phyloP scores from a whole-genome alignment of 2,888 invertebrate species.

The Schrankia costaestrigalis region DNA sequence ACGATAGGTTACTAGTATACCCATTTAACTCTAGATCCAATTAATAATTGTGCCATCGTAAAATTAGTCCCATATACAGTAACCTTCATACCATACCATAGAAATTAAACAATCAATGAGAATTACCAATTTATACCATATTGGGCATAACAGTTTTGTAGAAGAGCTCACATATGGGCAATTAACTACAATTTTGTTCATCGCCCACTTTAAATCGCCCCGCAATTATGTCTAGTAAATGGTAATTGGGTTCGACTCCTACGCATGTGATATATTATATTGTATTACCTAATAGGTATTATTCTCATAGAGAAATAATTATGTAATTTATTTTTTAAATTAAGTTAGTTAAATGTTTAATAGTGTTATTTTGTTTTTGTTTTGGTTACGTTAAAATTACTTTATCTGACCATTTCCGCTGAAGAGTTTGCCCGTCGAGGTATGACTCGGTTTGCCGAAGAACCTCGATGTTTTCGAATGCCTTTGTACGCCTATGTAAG shows the following conservation, averaged over 20 bases:
- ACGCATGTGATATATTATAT: slow-evolving; percentile 12
- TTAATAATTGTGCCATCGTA: slow-evolving; percentile 33
- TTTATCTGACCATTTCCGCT: no score
- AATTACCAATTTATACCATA: slow-evolving; percentile 44
- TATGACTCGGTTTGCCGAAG: no score
- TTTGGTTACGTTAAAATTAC: no score
- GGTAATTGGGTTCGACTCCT: slow-evolving; percentile 25
- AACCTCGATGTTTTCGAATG: no score
- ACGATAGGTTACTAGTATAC: neutral
- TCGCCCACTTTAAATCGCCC: slow-evolving; percentile 37
- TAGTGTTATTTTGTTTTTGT: no score
- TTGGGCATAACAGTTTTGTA: slow-evolving; percentile 41
- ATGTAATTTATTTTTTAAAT: no score
- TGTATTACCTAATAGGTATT: no score
- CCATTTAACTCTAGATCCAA: slow-evolving; percentile 9
- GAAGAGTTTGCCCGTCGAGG: no score
- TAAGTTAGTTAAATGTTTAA: no score
- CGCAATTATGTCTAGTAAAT: slow-evolving; percentile 22
- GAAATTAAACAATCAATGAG: slow-evolving; percentile 52
- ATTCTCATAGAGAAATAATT: no score
- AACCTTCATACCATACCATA: slow-evolving; percentile 28
- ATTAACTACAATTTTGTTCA: slow-evolving; percentile 42
- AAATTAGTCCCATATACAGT: slow-evolving; percentile 33
- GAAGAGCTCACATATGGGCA: slow-evolving; percentile 26
- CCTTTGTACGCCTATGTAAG: no score